phyloP scores from a whole-genome alignment of 2,797 vertebrate genomes.

The Enteromius argenteus region DNA sequence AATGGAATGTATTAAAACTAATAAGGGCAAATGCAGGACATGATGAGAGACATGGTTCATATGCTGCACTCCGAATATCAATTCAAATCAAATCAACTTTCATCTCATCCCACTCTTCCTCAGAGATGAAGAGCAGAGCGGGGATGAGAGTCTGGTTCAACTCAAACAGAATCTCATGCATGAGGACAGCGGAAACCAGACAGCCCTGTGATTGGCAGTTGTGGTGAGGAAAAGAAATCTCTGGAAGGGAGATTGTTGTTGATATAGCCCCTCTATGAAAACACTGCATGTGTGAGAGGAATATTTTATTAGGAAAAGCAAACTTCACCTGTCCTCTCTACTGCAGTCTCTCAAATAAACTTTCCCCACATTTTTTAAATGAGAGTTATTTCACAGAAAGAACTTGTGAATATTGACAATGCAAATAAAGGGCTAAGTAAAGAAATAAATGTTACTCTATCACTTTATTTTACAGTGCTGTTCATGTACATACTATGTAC shows the following conservation, averaged over 20 bases:
- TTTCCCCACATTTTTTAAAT: neutral
- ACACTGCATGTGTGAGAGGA: constrained; percentile 60
- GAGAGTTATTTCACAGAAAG: neutral
- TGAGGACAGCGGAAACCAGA: constrained; percentile 12
- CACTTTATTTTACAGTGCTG: too few relatives aligned
- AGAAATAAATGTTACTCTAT: neutral
- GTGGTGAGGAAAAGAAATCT: constrained; percentile 51
- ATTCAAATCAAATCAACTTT: constrained; percentile 8
- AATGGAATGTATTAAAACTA: constrained; percentile 4
- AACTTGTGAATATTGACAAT: neutral
- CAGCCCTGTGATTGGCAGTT: constrained; percentile 22
- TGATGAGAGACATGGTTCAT: neutral
- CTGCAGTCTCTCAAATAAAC: constrained; percentile 38
- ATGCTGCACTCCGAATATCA: constrained; percentile 9
- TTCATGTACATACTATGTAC: too few relatives aligned
- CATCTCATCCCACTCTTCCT: neutral
- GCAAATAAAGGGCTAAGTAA: neutral
- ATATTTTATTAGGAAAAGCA: constrained; percentile 65
- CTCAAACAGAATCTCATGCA: constrained; percentile 55
- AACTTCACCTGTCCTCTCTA: constrained; percentile 24
- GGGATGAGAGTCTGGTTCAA: neutral
- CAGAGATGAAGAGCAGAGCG: neutral
- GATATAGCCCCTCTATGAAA: constrained; percentile 63
- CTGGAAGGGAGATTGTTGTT: constrained; percentile 30
- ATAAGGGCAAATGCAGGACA: constrained; percentile 8